Conservation (phyloP, 2,113 vertebrate genomes). For the Zosterops pallidus region DNA sequence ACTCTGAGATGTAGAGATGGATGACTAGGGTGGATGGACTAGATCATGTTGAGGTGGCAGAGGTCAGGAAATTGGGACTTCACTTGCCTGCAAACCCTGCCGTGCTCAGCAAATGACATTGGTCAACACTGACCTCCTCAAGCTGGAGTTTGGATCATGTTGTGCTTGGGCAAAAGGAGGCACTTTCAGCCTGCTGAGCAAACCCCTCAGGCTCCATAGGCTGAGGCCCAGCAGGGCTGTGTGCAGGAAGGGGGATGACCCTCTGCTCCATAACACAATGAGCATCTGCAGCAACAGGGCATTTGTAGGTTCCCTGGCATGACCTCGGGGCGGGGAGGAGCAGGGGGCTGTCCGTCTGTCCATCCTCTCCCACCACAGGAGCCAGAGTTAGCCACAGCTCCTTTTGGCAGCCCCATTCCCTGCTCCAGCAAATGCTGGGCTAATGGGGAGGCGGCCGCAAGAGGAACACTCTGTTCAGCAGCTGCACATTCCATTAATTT, state of each 20-base stretch:
- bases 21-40: neutral
- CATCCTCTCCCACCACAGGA: neutral
- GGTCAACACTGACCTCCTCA: neutral
- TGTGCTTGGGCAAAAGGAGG: neutral
- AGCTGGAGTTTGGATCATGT: neutral
- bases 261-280: fast-evolving
- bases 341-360: neutral
- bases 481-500: conserved; percentile 70
- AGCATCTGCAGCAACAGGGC: neutral
- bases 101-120: fast-evolving
- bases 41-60: neutral
- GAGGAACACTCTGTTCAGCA: conserved; percentile 65
- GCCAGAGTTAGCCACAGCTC: neutral
- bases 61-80: neutral
- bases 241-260: neutral
- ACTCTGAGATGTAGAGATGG: neutral
- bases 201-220: neutral
- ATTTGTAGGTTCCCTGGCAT: neutral
- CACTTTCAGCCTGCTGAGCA: neutral
- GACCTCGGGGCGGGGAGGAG: neutral
- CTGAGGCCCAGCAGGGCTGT: neutral
- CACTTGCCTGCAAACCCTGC: neutral
- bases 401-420: neutral
- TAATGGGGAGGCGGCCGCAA: neutral
- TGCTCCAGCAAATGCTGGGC: neutral